phyloP scores from a whole-genome alignment of 2,113 vertebrate genomes.

The Sturnus vulgaris region DNA sequence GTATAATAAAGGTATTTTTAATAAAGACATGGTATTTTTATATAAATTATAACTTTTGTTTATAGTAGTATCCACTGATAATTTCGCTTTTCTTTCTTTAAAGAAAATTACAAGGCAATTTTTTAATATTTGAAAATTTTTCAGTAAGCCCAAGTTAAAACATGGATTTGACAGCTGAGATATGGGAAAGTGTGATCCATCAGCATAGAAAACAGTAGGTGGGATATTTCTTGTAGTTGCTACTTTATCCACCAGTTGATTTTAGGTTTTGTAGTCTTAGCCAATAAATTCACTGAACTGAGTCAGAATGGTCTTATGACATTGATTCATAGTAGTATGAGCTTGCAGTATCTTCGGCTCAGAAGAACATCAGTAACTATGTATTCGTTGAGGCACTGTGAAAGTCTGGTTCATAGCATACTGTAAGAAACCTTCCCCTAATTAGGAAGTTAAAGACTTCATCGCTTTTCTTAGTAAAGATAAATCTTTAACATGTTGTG shows the following conservation, averaged over 20 bases:
- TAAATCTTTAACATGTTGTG: background rate
- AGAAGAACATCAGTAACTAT: background rate
- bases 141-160: background rate
- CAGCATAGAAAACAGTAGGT: background rate
- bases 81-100: background rate
- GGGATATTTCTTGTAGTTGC: background rate
- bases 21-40: background rate
- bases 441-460: conserved; percentile 4
- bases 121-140: background rate
- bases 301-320: conserved; percentile 32
- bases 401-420: background rate
- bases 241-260: background rate
- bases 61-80: background rate
- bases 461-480: background rate
- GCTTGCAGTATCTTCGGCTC: background rate
- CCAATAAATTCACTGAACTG: conserved; percentile 14
- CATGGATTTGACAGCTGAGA: background rate
- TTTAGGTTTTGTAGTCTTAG: background rate
- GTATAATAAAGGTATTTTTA: background rate
- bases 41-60: background rate
- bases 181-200: background rate
- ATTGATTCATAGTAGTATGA: conserved; percentile 29
- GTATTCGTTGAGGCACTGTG: background rate
- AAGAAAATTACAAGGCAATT: background rate
- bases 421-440: background rate